Evolutionary conservation across 2,797 vertebrate genomes (phyloP).

Genomic region (Platyrinchus mystaceus): DNA sequence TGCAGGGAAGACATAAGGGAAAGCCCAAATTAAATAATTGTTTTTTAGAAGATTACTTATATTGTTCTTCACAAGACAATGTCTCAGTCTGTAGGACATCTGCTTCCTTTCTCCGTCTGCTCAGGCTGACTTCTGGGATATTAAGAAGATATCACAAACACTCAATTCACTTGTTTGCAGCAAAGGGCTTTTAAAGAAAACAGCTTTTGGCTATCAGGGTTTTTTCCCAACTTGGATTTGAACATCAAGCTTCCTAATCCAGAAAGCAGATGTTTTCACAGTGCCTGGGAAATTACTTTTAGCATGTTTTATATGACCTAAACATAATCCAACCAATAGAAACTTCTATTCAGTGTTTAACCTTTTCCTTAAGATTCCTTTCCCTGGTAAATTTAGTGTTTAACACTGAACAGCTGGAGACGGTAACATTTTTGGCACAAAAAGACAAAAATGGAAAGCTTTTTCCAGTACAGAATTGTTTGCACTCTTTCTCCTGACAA

Average conservation of each 20-base stretch:
- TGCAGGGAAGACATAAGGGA: background rate
- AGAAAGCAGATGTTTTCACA: conserved; percentile 65
- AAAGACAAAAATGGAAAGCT: conserved; percentile 14
- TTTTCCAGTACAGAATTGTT: conserved; percentile 73
- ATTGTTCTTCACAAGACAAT: conserved; percentile 13
- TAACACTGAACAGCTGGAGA: conserved; percentile 70
- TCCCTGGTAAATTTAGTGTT: conserved; percentile 40
- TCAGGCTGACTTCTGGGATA: conserved; percentile 17
- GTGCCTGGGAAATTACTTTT: conserved; percentile 48
- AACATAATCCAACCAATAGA: conserved; percentile 14
- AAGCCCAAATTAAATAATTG: conserved; percentile 13
- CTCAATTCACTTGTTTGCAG: conserved; percentile 47
- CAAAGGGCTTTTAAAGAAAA: conserved; percentile 36
- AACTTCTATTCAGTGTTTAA: conserved; percentile 6
- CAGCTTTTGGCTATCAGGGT: background rate
- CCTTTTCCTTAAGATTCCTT: conserved; percentile 30
- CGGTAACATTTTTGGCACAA: conserved; percentile 61
- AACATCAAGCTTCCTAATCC: conserved; percentile 44
- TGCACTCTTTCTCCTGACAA: conserved; percentile 74
- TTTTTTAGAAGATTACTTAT: background rate
- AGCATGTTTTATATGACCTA: conserved; percentile 39
- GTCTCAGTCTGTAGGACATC: background rate
- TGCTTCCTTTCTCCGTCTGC: background rate
- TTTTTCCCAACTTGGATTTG: conserved; percentile 31
- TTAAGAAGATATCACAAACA: conserved; percentile 23